phyloP scores from a whole-genome alignment of 2,888 invertebrate genomes.

The Eilema depressum region DNA sequence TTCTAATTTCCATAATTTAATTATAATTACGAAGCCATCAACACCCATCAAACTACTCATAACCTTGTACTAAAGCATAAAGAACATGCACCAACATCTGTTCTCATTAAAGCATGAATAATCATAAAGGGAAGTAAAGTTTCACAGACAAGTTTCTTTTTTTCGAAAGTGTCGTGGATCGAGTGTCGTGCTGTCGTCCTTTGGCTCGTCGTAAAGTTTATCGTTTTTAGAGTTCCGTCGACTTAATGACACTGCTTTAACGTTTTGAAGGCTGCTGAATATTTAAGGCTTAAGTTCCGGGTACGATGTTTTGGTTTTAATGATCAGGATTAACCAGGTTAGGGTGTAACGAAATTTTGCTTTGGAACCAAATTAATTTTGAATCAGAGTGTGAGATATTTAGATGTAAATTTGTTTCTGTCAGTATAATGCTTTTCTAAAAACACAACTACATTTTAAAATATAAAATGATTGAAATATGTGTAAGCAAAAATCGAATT shows the following conservation, averaged over 20 bases:
- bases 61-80: slow-evolving; percentile 22
- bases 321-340: slow-evolving; percentile 45
- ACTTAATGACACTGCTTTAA: slow-evolving; percentile 63
- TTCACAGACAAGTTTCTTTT: slow-evolving; percentile 74
- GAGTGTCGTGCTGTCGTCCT: slow-evolving; percentile 79
- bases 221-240: slow-evolving; percentile 75
- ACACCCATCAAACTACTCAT: slow-evolving; percentile 8
- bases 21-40: slow-evolving; percentile 5
- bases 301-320: slow-evolving; percentile 48
- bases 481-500: background rate
- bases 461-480: background rate
- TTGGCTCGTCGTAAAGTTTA: slow-evolving; percentile 80
- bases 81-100: slow-evolving; percentile 21
- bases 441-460: background rate
- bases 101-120: slow-evolving; percentile 39
- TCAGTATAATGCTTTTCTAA: background rate
- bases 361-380: slow-evolving; percentile 13
- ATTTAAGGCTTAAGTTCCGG: slow-evolving; percentile 52
- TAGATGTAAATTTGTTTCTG: background rate
- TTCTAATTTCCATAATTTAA: slow-evolving; percentile 12
- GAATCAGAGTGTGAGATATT: background rate
- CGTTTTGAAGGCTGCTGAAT: slow-evolving; percentile 53
- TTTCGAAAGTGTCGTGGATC: slow-evolving; percentile 76
- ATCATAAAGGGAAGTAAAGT: slow-evolving; percentile 58
- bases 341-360: slow-evolving; percentile 46